Percentiles rank a stretch among this genome's conserved stretches.
Conservation (phyloP, 2,113 vertebrate species). For the Halcyon senegalensis region DNA sequence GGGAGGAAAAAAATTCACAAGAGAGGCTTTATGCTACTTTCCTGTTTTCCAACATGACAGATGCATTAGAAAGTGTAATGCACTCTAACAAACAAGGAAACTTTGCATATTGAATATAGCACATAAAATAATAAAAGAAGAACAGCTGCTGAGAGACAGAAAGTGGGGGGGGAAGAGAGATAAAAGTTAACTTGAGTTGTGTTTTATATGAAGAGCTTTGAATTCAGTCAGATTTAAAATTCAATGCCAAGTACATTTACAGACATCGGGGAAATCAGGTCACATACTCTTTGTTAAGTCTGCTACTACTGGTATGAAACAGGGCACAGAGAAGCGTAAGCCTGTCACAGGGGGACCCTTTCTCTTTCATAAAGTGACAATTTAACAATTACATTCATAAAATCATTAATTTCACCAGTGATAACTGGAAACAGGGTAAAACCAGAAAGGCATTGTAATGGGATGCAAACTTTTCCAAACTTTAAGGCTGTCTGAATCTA, state of each 20-base stretch:
- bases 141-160: constrained; percentile 62
- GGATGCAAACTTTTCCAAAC: neutral
- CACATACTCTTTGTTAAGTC: constrained; percentile 49
- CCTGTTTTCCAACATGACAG: constrained; percentile 62
- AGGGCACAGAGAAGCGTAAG: constrained; percentile 1
- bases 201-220: constrained; percentile 60
- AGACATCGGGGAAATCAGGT: constrained; percentile 62
- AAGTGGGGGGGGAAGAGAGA: neutral
- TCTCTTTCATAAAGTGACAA: constrained; percentile 24
- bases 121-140: constrained; percentile 70
- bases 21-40: constrained; percentile 55
- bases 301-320: constrained; percentile 16
- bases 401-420: neutral
- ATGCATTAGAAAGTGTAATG: constrained; percentile 72
- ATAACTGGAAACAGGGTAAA: neutral
- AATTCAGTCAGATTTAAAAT: constrained; percentile 64
- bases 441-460: neutral
- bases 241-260: constrained; percentile 39
- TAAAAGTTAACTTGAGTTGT: constrained; percentile 61
- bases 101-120: constrained; percentile 63
- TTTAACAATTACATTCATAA: neutral
- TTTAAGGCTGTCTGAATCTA: neutral
- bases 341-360: neutral
- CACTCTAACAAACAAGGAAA: constrained; percentile 64
- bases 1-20: neutral